Evolutionary conservation across 2,888 invertebrate species (phyloP).

Genomic region (Platycheirus rosarum): DNA sequence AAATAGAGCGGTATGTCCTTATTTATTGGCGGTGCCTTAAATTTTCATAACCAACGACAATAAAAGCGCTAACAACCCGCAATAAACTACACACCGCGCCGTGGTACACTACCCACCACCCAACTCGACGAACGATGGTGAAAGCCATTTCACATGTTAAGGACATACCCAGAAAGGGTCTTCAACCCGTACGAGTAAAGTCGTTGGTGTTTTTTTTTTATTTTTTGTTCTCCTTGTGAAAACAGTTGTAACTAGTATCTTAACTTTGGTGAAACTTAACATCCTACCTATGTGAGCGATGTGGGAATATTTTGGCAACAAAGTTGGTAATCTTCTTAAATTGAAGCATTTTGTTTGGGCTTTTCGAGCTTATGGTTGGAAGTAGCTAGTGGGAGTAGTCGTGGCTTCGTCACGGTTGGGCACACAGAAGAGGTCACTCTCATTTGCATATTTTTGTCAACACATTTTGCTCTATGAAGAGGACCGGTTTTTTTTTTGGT

Average conservation of each 20-base stretch:
- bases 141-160: conserved; percentile 28
- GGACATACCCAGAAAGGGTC: conserved; percentile 14
- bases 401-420: too few species aligned
- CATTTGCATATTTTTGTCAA: conserved; percentile 66
- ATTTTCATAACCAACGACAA: conserved; percentile 72
- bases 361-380: conserved; percentile 50
- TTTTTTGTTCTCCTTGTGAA: neutral
- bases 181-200: conserved; percentile 26
- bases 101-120: neutral
- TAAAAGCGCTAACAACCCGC: conserved; percentile 66
- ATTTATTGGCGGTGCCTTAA: conserved; percentile 60
- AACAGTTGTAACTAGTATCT: conserved; percentile 25
- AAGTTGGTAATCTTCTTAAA: conserved; percentile 72
- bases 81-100: conserved; percentile 49
- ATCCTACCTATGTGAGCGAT: conserved; percentile 21
- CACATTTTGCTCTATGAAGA: conserved; percentile 29
- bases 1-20: conserved; percentile 50
- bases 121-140: neutral
- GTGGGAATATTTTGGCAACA: conserved; percentile 53
- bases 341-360: conserved; percentile 68
- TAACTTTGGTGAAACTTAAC: conserved; percentile 45
- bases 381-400: too few species aligned
- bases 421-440: conserved; percentile 29
- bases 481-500: conserved; percentile 3
- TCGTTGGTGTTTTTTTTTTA: neutral